These are phyloP conservation scores for Esox lucius DNA, from an alignment of 2,797 vertebrate species.

Conservation along the genomic window DNA sequence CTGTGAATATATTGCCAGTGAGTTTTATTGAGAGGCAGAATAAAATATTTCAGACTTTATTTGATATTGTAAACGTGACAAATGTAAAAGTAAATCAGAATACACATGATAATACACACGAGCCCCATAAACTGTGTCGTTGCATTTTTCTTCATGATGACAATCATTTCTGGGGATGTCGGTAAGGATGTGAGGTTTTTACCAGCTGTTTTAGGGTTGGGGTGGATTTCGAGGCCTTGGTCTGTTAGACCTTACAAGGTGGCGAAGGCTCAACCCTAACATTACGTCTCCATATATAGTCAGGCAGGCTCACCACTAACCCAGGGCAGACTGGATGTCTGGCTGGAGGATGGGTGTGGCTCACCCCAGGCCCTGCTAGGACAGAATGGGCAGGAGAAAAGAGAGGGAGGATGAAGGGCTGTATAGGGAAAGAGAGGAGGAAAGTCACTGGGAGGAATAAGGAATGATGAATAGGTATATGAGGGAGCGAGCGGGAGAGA, in stretches of 20 bases:
- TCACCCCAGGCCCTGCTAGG: slow-evolving; percentile 31
- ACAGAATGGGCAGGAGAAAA: slow-evolving; percentile 40
- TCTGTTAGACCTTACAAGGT: slow-evolving; percentile 65
- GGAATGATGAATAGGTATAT: background rate
- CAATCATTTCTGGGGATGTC: slow-evolving; percentile 47
- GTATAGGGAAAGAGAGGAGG: background rate
- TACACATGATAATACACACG: no score
- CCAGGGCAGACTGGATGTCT: slow-evolving; percentile 73
- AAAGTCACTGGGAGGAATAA: no score
- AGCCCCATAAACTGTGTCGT: background rate
- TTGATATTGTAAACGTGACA: background rate
- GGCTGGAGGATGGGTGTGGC: slow-evolving; percentile 72
- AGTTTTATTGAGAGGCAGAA: background rate
- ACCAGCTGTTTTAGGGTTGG: slow-evolving; percentile 67
- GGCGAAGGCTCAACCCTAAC: slow-evolving; percentile 65
- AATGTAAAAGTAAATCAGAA: no score
- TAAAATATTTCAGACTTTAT: background rate
- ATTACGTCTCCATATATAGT: slow-evolving; percentile 80
- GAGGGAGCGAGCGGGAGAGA: slow-evolving; percentile 24
- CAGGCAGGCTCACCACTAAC: slow-evolving; percentile 69
- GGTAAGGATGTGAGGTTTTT: slow-evolving; percentile 63
- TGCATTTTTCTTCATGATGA: slow-evolving; percentile 57
- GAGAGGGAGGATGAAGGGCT: background rate
- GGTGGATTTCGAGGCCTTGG: slow-evolving; percentile 62
- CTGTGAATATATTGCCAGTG: background rate